Percentiles rank a stretch among this genome's conserved stretches.
phyloP scores from a whole-genome alignment of 2,888 invertebrate species.

The Tachina grossa region DNA sequence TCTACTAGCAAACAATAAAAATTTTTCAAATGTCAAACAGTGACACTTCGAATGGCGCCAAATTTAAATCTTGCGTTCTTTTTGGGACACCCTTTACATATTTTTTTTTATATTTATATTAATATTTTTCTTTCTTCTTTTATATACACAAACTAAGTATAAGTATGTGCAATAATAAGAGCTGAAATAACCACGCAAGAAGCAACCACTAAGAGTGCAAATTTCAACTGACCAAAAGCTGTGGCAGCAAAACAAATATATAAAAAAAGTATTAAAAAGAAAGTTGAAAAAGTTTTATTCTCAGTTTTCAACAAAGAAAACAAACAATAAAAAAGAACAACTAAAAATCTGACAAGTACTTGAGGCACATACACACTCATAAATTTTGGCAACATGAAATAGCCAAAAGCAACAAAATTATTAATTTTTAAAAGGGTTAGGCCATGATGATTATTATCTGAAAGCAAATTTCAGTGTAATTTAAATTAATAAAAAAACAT shows the following conservation, averaged over 20 bases:
- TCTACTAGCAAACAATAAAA: no score
- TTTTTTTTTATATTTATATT: neutral
- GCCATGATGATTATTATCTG: neutral
- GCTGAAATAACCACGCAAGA: constrained; percentile 22
- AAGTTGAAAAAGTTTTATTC: constrained; percentile 29
- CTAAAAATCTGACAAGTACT: constrained; percentile 39
- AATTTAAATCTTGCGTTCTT: no score
- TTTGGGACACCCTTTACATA: no score
- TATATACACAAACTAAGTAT: neutral
- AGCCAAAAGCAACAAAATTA: constrained; percentile 19
- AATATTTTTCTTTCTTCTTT: neutral
- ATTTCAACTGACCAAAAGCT: constrained; percentile 55
- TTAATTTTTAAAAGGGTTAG: neutral
- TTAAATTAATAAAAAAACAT: no score
- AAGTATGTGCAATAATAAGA: neutral
- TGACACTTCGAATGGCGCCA: no score
- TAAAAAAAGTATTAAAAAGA: constrained; percentile 6
- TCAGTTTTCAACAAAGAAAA: neutral
- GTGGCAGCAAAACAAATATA: constrained; percentile 20
- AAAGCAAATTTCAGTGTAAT: neutral
- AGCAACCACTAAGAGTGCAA: constrained; percentile 42
- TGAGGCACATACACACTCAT: constrained; percentile 37
- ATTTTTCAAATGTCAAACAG: no score
- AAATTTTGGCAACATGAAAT: constrained; percentile 1
- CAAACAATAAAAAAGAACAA: no score